These are phyloP conservation scores for Gouania willdenowi DNA, from an alignment of 2,797 vertebrate genomes.

Conservation along the genomic window DNA sequence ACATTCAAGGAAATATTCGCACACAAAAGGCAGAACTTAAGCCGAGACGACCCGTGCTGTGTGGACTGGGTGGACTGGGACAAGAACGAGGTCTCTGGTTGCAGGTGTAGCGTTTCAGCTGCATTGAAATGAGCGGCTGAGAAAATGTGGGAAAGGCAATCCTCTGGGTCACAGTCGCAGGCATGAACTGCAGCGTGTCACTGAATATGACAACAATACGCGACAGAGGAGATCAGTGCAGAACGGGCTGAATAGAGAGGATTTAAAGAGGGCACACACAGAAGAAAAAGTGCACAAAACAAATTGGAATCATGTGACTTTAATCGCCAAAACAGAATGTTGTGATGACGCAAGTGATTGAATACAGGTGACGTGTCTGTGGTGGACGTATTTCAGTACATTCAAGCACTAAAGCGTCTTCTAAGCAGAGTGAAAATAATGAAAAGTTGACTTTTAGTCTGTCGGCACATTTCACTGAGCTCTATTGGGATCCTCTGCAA, in stretches of 20 bases:
- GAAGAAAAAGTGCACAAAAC: too few species aligned
- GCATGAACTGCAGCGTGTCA: slow-evolving; percentile 20
- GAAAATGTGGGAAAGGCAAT: slow-evolving; percentile 47
- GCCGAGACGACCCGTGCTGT: slow-evolving; percentile 8
- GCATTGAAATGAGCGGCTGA: slow-evolving; percentile 30
- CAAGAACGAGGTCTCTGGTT: slow-evolving; percentile 41
- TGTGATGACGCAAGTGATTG: too few species aligned
- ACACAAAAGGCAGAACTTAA: slow-evolving; percentile 23
- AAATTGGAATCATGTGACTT: too few species aligned
- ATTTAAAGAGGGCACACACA: slow-evolving; percentile 22
- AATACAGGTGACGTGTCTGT: too few species aligned
- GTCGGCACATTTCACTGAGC: too few species aligned
- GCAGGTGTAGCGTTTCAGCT: slow-evolving; percentile 51
- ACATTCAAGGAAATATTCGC: not conserved
- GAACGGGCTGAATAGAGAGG: slow-evolving; percentile 8
- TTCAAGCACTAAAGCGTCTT: too few species aligned
- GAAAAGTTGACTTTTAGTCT: too few species aligned
- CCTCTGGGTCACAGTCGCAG: slow-evolving; percentile 22
- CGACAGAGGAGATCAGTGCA: slow-evolving; percentile 7
- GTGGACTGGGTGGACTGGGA: slow-evolving; percentile 9
- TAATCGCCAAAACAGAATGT: too few species aligned
- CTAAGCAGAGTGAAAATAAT: too few species aligned
- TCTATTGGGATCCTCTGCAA: too few species aligned
- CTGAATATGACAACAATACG: slow-evolving; percentile 30
- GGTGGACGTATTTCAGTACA: too few species aligned